These are phyloP conservation scores for Hirtodrosophila trivittata DNA, from an alignment of 2,888 invertebrate genomes.

Conservation along the genomic window DNA sequence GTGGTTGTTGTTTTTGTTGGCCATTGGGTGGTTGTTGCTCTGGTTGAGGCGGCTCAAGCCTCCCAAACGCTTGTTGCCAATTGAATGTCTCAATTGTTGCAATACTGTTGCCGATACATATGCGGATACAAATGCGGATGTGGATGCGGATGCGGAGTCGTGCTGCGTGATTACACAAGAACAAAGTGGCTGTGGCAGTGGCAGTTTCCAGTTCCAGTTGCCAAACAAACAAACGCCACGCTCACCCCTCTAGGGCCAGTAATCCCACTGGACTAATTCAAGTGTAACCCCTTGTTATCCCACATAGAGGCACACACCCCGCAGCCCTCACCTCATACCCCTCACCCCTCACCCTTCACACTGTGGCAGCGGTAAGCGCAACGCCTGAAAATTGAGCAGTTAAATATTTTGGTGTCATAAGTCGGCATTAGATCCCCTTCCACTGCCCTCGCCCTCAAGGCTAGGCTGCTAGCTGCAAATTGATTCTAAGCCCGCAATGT, in stretches of 20 bases:
- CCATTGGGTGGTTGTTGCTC: constrained; percentile 15
- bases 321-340: constrained; percentile 1
- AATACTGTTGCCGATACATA: constrained; percentile 37
- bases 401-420: constrained; percentile 83
- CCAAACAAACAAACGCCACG: constrained; percentile 60
- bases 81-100: constrained; percentile 74
- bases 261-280: constrained; percentile 83
- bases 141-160: constrained; percentile 45
- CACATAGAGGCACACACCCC: constrained; percentile 24
- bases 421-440: constrained; percentile 75
- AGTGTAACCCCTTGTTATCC: constrained; percentile 72
- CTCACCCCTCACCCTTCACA: constrained; percentile 5
- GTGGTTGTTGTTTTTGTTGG: constrained; percentile 38
- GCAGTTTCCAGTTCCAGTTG: constrained; percentile 19
- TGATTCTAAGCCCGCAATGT: constrained; percentile 37
- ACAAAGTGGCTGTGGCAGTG: constrained; percentile 41
- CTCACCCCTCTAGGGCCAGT: constrained; percentile 42
- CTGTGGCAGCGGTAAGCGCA: constrained; percentile 44
- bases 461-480: constrained; percentile 21
- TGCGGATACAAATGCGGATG: background rate
- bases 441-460: background rate
- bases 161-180: constrained; percentile 71
- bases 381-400: constrained; percentile 80
- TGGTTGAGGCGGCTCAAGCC: constrained; percentile 7
- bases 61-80: constrained; percentile 65